Evolutionary conservation across 1,140 invertebrate genomes (phyloP), one percentile per base, ranked within the genome.

Genomic region (Rhyzopertha dominica): DNA sequence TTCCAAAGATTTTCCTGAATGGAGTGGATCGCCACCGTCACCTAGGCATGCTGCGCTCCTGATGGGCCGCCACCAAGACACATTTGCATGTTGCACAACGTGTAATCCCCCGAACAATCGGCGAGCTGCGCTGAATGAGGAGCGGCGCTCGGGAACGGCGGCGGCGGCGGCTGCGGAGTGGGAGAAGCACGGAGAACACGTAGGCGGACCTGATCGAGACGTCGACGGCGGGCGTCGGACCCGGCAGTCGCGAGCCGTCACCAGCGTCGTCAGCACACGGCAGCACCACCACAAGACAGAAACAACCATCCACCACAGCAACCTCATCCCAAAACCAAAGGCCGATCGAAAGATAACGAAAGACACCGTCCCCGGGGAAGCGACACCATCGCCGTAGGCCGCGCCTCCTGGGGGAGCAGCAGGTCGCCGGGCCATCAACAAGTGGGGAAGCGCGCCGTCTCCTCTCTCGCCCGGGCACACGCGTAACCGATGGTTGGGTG

Each of bases 171-270:
- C 41, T 26, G 58, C 50, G 56, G 37, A 43, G 39, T n/a, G n/a
- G n/a, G n/a, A n/a, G n/a, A n/a, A n/a, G n/a, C n/a, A n/a, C 24
- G 43, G 20, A 36, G 42, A 35, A 35, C 47, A 53, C 58, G 58
- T 61, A 52, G 58, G 59, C 56, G 59, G 56, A 40, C 46, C 43
- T 36, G 47, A 57, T 57, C 54, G 51, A 51, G 59, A 60, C 54
- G 52, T 46, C 54, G 58, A 49, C 49, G 56, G 46, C 34, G 26
- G 53, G 51, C 51, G 49, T 31, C 57, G 58, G 46, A 47, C 39
- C 44, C 47, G 52, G 46, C 53, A 65, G 61, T 65, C 54, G 56
- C 53, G 53, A 59, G 52, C 56, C 56, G 51, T n/a, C 53, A 38
- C 51, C 54, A 50, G 52, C 34, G 49, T 46, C 39, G 47, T 35